These are phyloP conservation scores for Drosophila baimaii DNA, from an alignment of 1,140 invertebrate species.

Conservation along the genomic window DNA sequence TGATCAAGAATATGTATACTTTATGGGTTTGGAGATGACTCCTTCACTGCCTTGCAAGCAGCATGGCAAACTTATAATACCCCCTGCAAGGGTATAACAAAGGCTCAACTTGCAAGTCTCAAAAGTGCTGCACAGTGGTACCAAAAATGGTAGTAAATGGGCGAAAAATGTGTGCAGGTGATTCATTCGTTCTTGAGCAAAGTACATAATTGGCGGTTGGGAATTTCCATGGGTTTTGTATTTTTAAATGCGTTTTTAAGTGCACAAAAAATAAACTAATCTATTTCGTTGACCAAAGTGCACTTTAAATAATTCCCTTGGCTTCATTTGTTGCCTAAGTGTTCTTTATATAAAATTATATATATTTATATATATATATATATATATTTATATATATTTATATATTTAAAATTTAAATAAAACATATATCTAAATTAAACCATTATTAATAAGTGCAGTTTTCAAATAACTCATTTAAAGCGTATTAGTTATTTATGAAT, in stretches of 20 bases:
- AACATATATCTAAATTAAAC: too few relatives aligned
- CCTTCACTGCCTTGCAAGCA: too few relatives aligned
- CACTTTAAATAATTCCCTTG: not conserved
- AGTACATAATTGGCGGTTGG: conserved; percentile 5
- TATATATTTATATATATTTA: not conserved
- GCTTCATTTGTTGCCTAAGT: not conserved
- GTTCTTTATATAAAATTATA: not conserved
- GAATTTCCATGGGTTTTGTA: not conserved
- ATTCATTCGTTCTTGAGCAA: conserved; percentile 15
- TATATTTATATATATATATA: not conserved
- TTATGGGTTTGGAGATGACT: too few relatives aligned
- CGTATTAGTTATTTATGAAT: too few relatives aligned
- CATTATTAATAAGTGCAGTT: too few relatives aligned
- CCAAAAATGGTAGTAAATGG: not conserved
- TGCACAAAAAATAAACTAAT: not conserved
- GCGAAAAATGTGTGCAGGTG: not conserved
- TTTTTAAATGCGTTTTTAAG: not conserved
- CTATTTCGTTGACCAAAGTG: not conserved
- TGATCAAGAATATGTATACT: too few relatives aligned
- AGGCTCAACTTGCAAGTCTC: conserved; percentile 25
- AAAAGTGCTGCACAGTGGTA: conserved; percentile 52
- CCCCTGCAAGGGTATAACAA: too few relatives aligned
- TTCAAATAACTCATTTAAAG: too few relatives aligned
- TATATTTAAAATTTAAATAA: not conserved
- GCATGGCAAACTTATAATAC: too few relatives aligned